phyloP scores from a whole-genome alignment of 2,888 invertebrate species.

The Nebria salina region DNA sequence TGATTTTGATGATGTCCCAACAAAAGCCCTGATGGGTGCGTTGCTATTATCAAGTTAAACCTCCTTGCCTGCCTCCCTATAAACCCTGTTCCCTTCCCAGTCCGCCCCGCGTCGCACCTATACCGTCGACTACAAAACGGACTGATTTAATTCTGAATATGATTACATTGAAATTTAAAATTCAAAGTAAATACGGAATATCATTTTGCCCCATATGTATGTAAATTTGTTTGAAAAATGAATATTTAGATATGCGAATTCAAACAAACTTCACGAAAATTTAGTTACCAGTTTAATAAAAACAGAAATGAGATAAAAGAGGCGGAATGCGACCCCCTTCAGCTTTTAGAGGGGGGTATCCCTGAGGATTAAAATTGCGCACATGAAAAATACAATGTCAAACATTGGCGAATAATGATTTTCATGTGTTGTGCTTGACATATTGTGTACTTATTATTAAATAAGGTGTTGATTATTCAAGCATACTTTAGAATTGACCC shows the following conservation, averaged over 20 bases:
- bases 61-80: neutral
- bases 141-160: conserved; percentile 65
- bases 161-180: conserved; percentile 64
- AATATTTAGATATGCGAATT: conserved; percentile 63
- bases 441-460: neutral
- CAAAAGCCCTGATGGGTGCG: neutral
- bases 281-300: conserved; percentile 60
- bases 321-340: neutral
- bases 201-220: conserved; percentile 63
- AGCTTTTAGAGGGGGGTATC: neutral
- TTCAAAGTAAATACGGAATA: conserved; percentile 64
- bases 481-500: neutral
- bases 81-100: neutral
- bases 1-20: conserved; percentile 1
- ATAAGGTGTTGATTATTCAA: neutral
- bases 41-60: neutral
- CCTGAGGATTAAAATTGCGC: neutral
- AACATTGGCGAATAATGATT: neutral
- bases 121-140: conserved; percentile 56
- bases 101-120: neutral
- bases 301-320: conserved; percentile 59
- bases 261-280: conserved; percentile 62
- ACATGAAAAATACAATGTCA: neutral
- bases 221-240: conserved; percentile 63
- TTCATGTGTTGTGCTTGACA: neutral